Evolutionary conservation across 2,113 vertebrate genomes (phyloP), one percentile per base, ranked within the genome.

Genomic region (Varanus komodoensis): DNA sequence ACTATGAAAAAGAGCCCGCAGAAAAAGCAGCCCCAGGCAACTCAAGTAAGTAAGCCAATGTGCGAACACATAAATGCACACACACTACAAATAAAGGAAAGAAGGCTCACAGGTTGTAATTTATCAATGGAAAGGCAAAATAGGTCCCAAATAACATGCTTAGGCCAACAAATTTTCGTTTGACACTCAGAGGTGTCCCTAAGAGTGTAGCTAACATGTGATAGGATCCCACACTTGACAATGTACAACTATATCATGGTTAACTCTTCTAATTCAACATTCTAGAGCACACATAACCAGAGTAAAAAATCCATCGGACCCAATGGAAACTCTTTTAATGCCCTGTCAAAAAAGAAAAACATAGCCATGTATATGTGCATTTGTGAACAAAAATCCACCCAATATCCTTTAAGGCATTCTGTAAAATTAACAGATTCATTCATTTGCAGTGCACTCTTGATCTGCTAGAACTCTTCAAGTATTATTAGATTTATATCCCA

Each of bases 401-500:
- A 52, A 38, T 52, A 68, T 32, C 34, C 84, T 89, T 89, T 54
- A 89, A 75, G 52, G 8, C 38, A 89, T 84, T 89, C 15, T 50
- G 74, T 78, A 8, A 32, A 67, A 88, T 85, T 27, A 50, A 69
- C 17, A 19, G 73, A 52, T 38, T 71, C 50, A 78, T 14, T 52
- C 3, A 17, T 69, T 32, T 89, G 32, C 32, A 69, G 29, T 61
- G 68, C 44, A 7, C 73, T 78, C 57, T 21, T 79, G 61, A 34
- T 78, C 44, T 15, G 38, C n/a, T 79, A 11, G 52, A 75, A 32
- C 27, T 32, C 48, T 17, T 54, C 44, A 68, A 12, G 44, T 38
- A 23, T 21, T 32, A 50, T 38, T 32, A 54, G 38, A 25, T 69
- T 44, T 79, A 44, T 44, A 44, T 44, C 38, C 38, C 38, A 44